phyloP scores from a whole-genome alignment of 2,888 invertebrate genomes.

The Atethmia centrago region DNA sequence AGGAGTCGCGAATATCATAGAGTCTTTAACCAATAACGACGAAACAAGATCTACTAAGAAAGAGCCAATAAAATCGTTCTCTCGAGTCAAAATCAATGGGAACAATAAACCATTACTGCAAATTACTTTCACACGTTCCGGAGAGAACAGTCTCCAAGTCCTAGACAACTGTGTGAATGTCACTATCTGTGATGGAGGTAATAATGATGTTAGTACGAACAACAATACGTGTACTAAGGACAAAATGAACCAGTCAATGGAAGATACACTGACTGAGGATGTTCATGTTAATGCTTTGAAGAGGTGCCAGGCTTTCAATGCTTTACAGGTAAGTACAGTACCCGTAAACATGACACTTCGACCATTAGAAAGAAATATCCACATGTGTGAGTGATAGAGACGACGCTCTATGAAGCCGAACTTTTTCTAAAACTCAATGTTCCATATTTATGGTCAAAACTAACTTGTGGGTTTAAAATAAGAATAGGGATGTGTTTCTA shows the following conservation, averaged over 20 bases:
- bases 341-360: background rate
- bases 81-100: conserved; percentile 85
- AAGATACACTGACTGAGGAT: conserved; percentile 81
- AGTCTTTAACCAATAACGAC: conserved; percentile 75
- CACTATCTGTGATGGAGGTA: conserved; percentile 78
- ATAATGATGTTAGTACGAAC: conserved; percentile 47
- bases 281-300: conserved; percentile 81
- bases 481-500: background rate
- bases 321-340: conserved; percentile 82
- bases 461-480: background rate
- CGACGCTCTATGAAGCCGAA: background rate
- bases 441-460: background rate
- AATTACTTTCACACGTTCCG: conserved; percentile 83
- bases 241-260: conserved; percentile 76
- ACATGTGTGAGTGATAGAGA: background rate
- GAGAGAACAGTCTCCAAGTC: conserved; percentile 85
- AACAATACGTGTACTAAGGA: conserved; percentile 67
- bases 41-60: conserved; percentile 66
- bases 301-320: conserved; percentile 88
- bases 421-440: background rate
- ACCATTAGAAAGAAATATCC: background rate
- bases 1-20: conserved; percentile 82
- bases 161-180: conserved; percentile 86
- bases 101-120: conserved; percentile 86
- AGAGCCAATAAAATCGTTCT: conserved; percentile 80